Evolutionary conservation across 2,888 invertebrate species (phyloP).

Genomic region (Machimus rusticus): DNA sequence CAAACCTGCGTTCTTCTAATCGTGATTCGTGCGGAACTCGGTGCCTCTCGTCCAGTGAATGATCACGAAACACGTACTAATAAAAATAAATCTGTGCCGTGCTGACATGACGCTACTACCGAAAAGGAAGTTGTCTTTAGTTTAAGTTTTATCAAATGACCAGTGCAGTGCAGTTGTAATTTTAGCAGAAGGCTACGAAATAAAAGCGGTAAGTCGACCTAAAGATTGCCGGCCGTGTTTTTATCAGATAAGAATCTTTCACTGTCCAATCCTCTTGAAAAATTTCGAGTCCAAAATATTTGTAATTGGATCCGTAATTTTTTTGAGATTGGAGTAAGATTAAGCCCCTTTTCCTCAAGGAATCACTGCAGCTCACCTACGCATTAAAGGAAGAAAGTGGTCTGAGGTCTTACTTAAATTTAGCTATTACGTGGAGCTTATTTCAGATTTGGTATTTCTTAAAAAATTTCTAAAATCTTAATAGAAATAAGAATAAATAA

Average conservation of each 20-base stretch:
- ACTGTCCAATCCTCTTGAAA: background rate
- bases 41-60: background rate
- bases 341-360: background rate
- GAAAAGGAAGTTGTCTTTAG: background rate
- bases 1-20: background rate
- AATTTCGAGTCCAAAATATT: background rate
- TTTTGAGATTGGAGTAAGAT: background rate
- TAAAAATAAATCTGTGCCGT: background rate
- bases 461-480: background rate
- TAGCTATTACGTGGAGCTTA: background rate
- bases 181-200: background rate
- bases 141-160: background rate
- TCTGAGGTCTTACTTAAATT: background rate
- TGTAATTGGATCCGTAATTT: background rate
- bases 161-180: background rate
- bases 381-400: background rate
- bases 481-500: background rate
- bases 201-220: background rate
- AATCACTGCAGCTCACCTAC: background rate
- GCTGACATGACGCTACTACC: background rate
- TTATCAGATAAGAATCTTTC: background rate
- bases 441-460: background rate
- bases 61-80: background rate
- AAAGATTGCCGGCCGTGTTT: background rate
- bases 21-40: background rate